Base-by-base conservation (phyloP, 2,113 vertebrate genomes). In the Myrmecobius fasciatus region DNA sequence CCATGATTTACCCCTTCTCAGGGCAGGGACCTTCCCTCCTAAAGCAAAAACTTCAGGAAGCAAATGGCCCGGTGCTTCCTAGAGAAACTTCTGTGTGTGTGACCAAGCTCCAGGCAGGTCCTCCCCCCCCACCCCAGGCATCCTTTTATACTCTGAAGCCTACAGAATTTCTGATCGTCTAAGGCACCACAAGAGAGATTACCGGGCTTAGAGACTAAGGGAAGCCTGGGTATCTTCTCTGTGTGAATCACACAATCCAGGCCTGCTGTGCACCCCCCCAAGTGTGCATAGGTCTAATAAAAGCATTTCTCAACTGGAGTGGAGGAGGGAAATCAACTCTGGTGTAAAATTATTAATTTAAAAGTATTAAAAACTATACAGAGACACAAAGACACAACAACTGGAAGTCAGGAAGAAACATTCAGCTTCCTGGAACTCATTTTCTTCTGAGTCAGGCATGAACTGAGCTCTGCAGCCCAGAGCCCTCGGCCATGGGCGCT, bases 321-420 rank as follows among this genome's bases (percentile, higher is more conserved):
- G 8, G 28, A 53, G 8, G 6, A 51, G 52, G 52, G 7, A 46
- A 56, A 54, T 8, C 17, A n/a, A 94, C 25, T 47, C 43, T 24
- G 60, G 8, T 20, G 94, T 94, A 93, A 96, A 91, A 93, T 94
- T 52, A 83, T 25, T 49, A 47, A 93, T 31, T 93, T 96, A 97
- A 92, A 98, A 97, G 94, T 96, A 97, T 94, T 46, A 97, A 92
- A 96, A 89, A 31, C 49, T 89, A 97, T 31, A 67, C 60, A 67
- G 12, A n/a, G 31, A 67, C 54, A 56, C 60, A 67, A 31, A 67
- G 14, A 75, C 60, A 97, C 95, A 51, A 89, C 28, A 46, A 46
- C 28, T 0, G 22, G 54, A 47, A 31, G 75, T 31, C 46, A 43
- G 43, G 93, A 46, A 8, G 83, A 91, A 89, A 43, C 43, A n/a